Base-by-base conservation (phyloP, 2,797 vertebrate genomes). In the Tokudaia muenninki region DNA sequence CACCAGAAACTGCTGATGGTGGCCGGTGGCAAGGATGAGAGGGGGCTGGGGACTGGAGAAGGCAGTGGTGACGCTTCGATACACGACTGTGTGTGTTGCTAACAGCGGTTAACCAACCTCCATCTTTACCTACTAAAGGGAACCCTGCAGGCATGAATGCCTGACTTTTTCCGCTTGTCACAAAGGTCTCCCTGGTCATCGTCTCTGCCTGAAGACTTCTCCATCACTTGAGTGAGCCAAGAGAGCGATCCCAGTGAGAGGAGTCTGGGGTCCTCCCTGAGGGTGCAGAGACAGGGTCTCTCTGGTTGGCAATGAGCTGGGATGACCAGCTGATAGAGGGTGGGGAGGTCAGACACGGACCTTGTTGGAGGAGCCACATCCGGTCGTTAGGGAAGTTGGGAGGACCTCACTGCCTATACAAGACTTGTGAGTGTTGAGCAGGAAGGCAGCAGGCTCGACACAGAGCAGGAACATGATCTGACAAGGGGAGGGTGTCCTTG, bases 401-500 rank as follows among this genome's bases (percentile, higher is more conserved):
- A 52, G 90, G 75, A 31, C 12, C 17, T 1, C 0, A 1, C 47
- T 34, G 2, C 22, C 92, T 29, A 34, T 0, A 0, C 44, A 70
- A 86, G 79, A 47, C 6, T 12, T 7, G 0, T 0, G 12, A 65
- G 72, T 19, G 29, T 1, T 0, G 13, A 88, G 67, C 41, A 44
- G 59, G 82, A 96, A 75, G 57, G 90, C 14, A 2, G 7, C 2
- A 57, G 72, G 57, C 50, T n/a, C 52, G 21, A 22, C 22, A 10
- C 88, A 47, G 70, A 44, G 72, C 0, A 11, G 41, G 34, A 63
- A n/a, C 57, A 63, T n/a, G 12, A 14, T 50, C 52, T 50, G 41
- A 57, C 91, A 94, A 96, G 92, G 91, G 77, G 89, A 91, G 3
- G 31, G 50, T 83, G 97, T 92, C 97, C 97, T 98, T 96, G 96